These are phyloP conservation scores for Macrocentrus cingulum DNA, from an alignment of 1,140 invertebrate species.

Conservation along the genomic window DNA sequence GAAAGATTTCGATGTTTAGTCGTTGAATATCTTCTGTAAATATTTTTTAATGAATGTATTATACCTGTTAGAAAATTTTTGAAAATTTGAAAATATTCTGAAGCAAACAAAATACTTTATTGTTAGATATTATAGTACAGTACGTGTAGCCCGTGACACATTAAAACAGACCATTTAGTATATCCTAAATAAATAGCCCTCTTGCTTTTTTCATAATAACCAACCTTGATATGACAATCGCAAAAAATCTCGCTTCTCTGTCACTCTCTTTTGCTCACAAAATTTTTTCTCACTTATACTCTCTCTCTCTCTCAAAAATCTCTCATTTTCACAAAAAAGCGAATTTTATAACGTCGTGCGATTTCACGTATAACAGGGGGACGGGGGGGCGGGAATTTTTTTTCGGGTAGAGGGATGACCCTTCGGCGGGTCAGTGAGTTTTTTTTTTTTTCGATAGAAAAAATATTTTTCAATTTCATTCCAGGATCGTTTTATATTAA, in stretches of 20 bases:
- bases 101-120: slow-evolving; percentile 62
- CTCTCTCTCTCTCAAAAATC: slow-evolving; percentile 35
- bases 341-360: slow-evolving; percentile 48
- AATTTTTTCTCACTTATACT: slow-evolving; percentile 28
- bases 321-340: slow-evolving; percentile 41
- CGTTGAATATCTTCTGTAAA: too few relatives aligned
- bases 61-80: too few relatives aligned
- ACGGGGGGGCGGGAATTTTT: slow-evolving; percentile 32
- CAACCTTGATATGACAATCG: slow-evolving; percentile 59
- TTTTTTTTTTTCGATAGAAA: slow-evolving; percentile 47
- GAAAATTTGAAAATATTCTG: too few relatives aligned
- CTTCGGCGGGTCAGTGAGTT: slow-evolving; percentile 25
- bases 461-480: slow-evolving; percentile 46
- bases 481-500: slow-evolving; percentile 22
- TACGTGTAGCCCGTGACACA: slow-evolving; percentile 60
- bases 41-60: too few relatives aligned
- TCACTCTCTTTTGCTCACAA: slow-evolving; percentile 32
- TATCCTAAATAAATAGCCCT: slow-evolving; percentile 59
- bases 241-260: slow-evolving; percentile 35
- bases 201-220: slow-evolving; percentile 47
- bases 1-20: too few relatives aligned
- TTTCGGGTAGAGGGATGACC: slow-evolving; percentile 7
- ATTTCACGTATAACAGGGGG: slow-evolving; percentile 50
- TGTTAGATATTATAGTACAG: slow-evolving; percentile 60
- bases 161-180: slow-evolving; percentile 60